Conservation (phyloP, 2,113 vertebrate species). For the Labrus mixtus region DNA sequence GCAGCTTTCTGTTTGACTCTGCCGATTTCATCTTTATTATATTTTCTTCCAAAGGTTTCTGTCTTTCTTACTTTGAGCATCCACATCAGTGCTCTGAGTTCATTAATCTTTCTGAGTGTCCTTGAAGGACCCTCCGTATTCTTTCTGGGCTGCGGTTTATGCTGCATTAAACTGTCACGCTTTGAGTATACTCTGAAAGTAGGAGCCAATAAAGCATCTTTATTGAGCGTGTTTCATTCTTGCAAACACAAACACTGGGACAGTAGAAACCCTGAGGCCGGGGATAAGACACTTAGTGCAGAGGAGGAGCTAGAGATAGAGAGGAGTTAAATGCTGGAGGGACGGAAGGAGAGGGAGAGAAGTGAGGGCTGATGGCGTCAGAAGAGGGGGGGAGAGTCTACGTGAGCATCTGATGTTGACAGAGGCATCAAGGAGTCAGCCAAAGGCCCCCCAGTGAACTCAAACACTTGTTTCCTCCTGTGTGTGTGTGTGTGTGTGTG, state of each 20-base stretch:
- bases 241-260: slow-evolving; percentile 50
- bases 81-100: slow-evolving; percentile 10
- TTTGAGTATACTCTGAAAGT: slow-evolving; percentile 20
- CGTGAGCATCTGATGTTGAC: slow-evolving; percentile 71
- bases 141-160: slow-evolving; percentile 26
- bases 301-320: not conserved
- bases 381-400: slow-evolving; percentile 58
- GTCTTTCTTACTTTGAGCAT: slow-evolving; percentile 19
- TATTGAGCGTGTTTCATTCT: slow-evolving; percentile 17
- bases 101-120: slow-evolving; percentile 29
- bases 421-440: slow-evolving; percentile 80
- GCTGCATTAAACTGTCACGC: slow-evolving; percentile 63
- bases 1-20: not conserved
- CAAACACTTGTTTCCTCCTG: slow-evolving; percentile 31
- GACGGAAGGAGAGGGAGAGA: slow-evolving; percentile 42
- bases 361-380: slow-evolving; percentile 66
- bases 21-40: slow-evolving; percentile 46
- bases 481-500: no score
- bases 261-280: slow-evolving; percentile 43
- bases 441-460: slow-evolving; percentile 80
- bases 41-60: slow-evolving; percentile 9
- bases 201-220: slow-evolving; percentile 37
- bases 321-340: slow-evolving; percentile 40
- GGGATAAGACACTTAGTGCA: slow-evolving; percentile 9
- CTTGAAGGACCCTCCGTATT: slow-evolving; percentile 37